phyloP scores from a whole-genome alignment of 2,888 invertebrate species.

The Platycnemis pennipes region DNA sequence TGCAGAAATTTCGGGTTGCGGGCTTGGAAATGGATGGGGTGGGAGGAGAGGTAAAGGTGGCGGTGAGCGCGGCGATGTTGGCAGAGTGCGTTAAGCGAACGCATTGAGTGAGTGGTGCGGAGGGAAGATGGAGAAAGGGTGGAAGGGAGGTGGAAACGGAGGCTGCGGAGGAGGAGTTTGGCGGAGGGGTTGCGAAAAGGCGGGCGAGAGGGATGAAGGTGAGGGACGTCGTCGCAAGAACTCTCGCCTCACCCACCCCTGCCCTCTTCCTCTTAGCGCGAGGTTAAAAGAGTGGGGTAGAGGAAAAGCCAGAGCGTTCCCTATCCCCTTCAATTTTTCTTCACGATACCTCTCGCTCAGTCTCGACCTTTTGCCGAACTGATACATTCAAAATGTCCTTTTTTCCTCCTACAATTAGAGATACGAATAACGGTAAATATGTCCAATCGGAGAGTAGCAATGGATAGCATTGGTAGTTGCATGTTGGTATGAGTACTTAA shows the following conservation, averaged over 20 bases:
- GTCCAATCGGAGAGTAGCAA: too few species aligned
- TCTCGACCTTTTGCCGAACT: too few species aligned
- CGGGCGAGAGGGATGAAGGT: neutral
- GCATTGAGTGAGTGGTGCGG: neutral
- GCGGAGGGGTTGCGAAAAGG: neutral
- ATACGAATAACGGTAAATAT: too few species aligned
- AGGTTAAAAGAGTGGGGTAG: neutral
- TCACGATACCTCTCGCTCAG: too few species aligned
- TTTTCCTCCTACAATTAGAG: too few species aligned
- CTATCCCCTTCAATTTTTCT: too few species aligned
- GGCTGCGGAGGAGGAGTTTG: slow-evolving; percentile 25
- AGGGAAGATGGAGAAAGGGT: slow-evolving; percentile 68
- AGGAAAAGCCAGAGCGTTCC: neutral
- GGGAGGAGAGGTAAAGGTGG: too few species aligned
- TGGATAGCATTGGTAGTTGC: too few species aligned
- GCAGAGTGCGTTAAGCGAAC: too few species aligned
- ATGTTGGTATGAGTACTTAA: too few species aligned
- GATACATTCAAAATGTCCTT: too few species aligned
- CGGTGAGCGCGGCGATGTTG: too few species aligned
- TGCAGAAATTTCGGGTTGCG: slow-evolving; percentile 75
- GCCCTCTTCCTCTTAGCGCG: neutral
- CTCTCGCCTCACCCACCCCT: neutral
- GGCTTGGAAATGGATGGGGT: slow-evolving; percentile 72
- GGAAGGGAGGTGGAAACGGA: slow-evolving; percentile 47
- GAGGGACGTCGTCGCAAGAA: neutral